A percentile compares a stretch with the other conserved stretches of the same genome.
These are phyloP conservation scores for Decapterus maruadsi DNA, from an alignment of 2,797 vertebrate species.

Conservation along the genomic window DNA sequence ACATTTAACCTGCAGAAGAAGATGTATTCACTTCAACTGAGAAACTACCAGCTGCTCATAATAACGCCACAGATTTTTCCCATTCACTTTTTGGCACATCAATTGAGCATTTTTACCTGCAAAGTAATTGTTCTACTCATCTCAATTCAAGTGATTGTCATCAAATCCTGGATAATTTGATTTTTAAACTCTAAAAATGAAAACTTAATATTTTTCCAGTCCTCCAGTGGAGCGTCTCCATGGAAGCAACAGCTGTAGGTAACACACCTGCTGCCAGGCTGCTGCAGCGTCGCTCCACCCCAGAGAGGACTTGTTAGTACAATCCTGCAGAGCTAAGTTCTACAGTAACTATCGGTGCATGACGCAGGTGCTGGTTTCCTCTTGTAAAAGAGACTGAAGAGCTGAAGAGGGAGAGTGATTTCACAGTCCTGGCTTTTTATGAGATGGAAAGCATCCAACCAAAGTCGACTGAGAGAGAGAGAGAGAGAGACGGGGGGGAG, in stretches of 20 bases:
- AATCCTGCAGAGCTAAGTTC: neutral
- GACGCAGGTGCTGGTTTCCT: neutral
- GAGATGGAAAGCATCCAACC: conserved; percentile 25
- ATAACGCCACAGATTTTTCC: no score
- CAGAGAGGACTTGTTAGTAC: neutral
- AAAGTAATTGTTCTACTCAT: no score
- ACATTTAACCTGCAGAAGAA: no score
- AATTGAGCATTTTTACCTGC: no score
- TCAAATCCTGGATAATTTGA: neutral
- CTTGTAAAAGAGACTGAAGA: neutral
- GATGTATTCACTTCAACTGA: no score
- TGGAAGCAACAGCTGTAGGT: neutral
- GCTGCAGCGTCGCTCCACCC: neutral
- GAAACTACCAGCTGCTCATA: no score
- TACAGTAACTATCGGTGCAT: neutral
- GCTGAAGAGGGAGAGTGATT: conserved; percentile 26
- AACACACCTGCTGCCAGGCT: conserved; percentile 16
- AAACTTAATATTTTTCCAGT: neutral
- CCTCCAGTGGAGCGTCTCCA: neutral
- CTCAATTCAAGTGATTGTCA: no score
- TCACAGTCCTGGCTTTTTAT: conserved; percentile 27
- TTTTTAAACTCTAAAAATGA: neutral
- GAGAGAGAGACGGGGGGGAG: neutral
- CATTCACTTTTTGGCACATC: no score
- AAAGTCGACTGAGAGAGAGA: neutral